Evolutionary conservation across 1,140 invertebrate species (phyloP), one percentile per base, ranked within the genome.

Genomic region (Bacillus rossius): DNA sequence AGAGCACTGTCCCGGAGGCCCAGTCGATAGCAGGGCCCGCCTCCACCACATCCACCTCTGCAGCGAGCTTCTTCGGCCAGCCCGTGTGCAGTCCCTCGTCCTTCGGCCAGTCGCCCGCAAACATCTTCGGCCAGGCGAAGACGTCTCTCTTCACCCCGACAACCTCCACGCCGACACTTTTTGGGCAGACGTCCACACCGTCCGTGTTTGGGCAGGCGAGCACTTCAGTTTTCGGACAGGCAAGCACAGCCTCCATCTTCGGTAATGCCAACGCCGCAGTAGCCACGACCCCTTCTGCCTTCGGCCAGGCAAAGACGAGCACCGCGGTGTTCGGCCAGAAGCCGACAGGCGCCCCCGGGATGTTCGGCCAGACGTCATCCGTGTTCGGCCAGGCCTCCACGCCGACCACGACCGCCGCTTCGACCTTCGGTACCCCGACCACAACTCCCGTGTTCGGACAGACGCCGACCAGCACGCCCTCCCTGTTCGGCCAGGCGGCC

Each of bases 341-440:
- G 2, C n/a, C 59, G 38, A 43, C 43, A 37, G 53, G 5, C 14
- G 42, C 57, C 40, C 26, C 55, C 14, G 50, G 59, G 41, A 50
- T 61, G 17, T 71, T 71, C 62, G 68, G 66, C 16, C 48, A 61
- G 26, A 57, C 52, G 19, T 19, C 48, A 34, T 54, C 50, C 23
- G n/a, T 54, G 7, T 23, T 59, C 45, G 50, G 50, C 2, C 19
- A 25, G 10, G 16, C 7, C 45, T 19, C 42, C 20, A n/a, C 20
- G 17, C 23, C 26, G 20, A 16, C 54, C 2, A 2, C 54, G 8
- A 47, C 42, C 23, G 20, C 29, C 16, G 13, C 14, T 22, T 26
- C 51, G 4, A 20, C 16, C 8, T 48, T 48, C 22, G 45, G 45
- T 19, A 34, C n/a, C 8, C 22, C 47, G 14, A 49, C 2, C 4